Evolutionary conservation across 2,113 vertebrate genomes (phyloP), one percentile per base, ranked within the genome.

Genomic region (Phoenicopterus ruber): DNA sequence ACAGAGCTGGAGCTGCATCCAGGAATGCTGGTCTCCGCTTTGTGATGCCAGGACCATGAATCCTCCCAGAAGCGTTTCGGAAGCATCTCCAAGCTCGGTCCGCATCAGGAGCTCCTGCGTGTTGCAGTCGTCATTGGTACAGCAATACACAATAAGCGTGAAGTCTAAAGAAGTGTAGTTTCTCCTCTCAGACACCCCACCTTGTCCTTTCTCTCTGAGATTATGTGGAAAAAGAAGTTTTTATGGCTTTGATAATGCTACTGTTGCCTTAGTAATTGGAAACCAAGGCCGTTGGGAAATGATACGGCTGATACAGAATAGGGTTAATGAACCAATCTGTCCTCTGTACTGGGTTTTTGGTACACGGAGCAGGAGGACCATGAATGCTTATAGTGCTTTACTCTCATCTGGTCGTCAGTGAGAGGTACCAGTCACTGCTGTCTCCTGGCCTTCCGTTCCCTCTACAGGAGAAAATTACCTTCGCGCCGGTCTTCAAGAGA

Each of bases 281-380:
- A 87, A 72, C 6, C n/a, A 38, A 91, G 79, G 55, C 88, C 47
- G 1, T 18, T 19, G n/a, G 90, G 82, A 78, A 76, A 88, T 76
- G 80, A 90, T 29, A 26, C 40, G 85, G 76, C 57, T 85, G 70
- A 42, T 74, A 21, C 8, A 69, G 71, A 72, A 36, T 40, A 67
- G 63, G 92, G 88, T 93, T 94, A 96, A 85, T 91, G 96, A 93
- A n/a, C 55, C 94, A 78, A 29, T 24, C 34, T 52, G 38, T 95
- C 72, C 87, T 94, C 52, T 78, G 90, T 61, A 44, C 82, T 66
- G 94, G 82, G 72, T 49, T 89, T 85, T 44, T 78, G 95, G 36
- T 31, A 78, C 90, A 44, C 21, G 74, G 88, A 90, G 67, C 85
- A 76, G 52, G 52, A 71, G 71, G 36, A 46, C 57, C 59, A 70